Evolutionary conservation across 1,140 invertebrate genomes (phyloP), one percentile per base, ranked within the genome.

Genomic region (Aphaenogaster ashmeadi): DNA sequence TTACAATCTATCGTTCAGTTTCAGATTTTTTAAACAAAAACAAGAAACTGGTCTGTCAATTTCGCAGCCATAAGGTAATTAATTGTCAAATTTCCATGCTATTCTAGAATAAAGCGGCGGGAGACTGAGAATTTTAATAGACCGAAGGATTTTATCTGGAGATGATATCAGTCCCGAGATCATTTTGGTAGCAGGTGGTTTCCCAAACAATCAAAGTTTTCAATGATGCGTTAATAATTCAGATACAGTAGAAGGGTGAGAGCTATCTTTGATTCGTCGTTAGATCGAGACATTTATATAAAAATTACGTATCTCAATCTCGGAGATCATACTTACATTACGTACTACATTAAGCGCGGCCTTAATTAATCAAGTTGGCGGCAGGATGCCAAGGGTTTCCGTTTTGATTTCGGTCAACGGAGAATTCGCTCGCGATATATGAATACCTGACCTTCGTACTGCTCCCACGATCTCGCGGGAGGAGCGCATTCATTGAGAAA

Each of bases 361-460:
- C 79, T 87, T 92, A 92, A 92, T 92, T 92, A 92, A 92, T 92
- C 91, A 91, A 88, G 80, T 88, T 78, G 74, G 62, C 88, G 92
- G 92, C 91, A 64, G 21, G 1, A 18, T 71, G 92, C 91, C 92
- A 92, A 92, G 77, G 75, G 36, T 52, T 88, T 79, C 44, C 64
- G 52, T 67, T 91, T 91, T 88, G 75, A 80, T 56, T 85, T 77
- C 58, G 72, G 85, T 89, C 88, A 91, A 91, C 69, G 64, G 44
- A 72, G 58, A 78, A 79, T 81, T 71, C 89, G 52, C 60, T 87
- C 71, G 80, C 58, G 36, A 84, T 88, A 52, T 5, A 27, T n/a
- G 33, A 56, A 36, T 86, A 36, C 52, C 21, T 13, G 21, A n/a
- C 50, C 15, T 7, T 56, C 52, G 21, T 54, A 58, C 13, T 4